Base-by-base conservation (phyloP, 2,888 invertebrate genomes). In the Byasa hedistus region DNA sequence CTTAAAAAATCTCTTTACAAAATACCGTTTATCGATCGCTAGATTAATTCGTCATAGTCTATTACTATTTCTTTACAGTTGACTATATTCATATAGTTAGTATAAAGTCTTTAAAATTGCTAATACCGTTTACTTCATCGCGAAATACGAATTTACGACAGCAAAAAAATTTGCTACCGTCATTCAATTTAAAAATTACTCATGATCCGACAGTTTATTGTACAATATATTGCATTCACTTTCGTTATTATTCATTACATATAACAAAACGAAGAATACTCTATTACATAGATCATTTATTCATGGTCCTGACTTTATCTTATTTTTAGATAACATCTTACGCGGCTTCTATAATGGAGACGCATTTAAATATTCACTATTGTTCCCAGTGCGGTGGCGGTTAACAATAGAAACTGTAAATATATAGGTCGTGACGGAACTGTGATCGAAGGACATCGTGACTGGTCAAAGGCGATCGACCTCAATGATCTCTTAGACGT, bases 371-470 rank as follows among this genome's bases (percentile, higher is more conserved):
- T 71, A 74, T 68, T 61, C 71, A n/a, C 71, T 67, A 73, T 66
- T 70, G 72, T 70, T 69, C 23, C 59, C 57, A 70, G 66, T 72
- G 73, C 71, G 75, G 71, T 74, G 76, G 72, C 76, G 74, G 79
- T 75, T 79, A 80, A 84, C 82, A 84, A 85, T 87, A 77, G 84
- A 78, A 81, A 82, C 84, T 78, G 86, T 87, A 60, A 86, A 88
- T 88, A 86, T 86, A 84, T 89, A 84, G 88, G 87, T 89, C 89
- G 87, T 88, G 87, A 86, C 84, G 76, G 72, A 79, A 79, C 76
- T 78, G 79, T 78, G 76, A 77, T 77, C 73, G 79, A 83, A 88
- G 85, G 87, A 86, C 84, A 84, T 85, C 84, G 86, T 86, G 86
- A 84, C 84, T 80, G 81, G 77, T 76, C 80, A 74, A 71, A 78